Evolutionary conservation across 2,113 vertebrate species (phyloP).

Genomic region (Ochotona curzoniae): DNA sequence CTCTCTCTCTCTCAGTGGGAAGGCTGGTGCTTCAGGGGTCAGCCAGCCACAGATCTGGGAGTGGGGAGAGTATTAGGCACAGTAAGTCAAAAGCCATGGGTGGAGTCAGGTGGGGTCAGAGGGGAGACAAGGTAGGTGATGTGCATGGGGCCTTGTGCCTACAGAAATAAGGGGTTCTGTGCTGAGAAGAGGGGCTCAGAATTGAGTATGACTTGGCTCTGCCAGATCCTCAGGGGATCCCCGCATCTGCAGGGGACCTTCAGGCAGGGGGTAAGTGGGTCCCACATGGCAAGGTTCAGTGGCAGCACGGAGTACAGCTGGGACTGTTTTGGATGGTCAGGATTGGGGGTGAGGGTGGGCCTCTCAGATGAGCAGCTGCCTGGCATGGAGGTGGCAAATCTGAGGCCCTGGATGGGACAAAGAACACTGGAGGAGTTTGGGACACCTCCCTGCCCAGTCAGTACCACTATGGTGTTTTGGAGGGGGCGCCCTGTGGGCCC

Average conservation of each 20-base stretch:
- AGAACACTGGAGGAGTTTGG: not conserved
- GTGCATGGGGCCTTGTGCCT: accelerated
- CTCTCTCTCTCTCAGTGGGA: accelerated
- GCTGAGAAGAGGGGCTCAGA: not conserved
- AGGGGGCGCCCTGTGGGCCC: not conserved
- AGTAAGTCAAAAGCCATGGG: not conserved
- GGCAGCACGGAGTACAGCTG: accelerated
- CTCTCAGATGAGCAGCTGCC: not conserved
- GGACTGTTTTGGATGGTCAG: accelerated
- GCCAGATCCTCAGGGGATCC: not conserved
- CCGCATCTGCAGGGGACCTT: accelerated
- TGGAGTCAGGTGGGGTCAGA: not conserved
- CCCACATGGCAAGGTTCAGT: not conserved
- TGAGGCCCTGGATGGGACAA: not conserved
- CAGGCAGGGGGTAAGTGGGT: too few relatives aligned
- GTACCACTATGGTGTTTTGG: not conserved
- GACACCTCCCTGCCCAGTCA: too few relatives aligned
- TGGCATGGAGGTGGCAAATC: not conserved
- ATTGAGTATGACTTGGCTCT: not conserved
- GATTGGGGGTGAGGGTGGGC: too few relatives aligned
- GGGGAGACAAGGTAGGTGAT: not conserved
- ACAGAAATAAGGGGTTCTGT: not conserved
- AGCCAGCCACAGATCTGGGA: not conserved
- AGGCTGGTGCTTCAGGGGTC: too few relatives aligned
- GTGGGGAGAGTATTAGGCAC: not conserved